These are phyloP conservation scores for Enhydra lutris DNA, from an alignment of 2,113 vertebrate species.

Conservation along the genomic window DNA sequence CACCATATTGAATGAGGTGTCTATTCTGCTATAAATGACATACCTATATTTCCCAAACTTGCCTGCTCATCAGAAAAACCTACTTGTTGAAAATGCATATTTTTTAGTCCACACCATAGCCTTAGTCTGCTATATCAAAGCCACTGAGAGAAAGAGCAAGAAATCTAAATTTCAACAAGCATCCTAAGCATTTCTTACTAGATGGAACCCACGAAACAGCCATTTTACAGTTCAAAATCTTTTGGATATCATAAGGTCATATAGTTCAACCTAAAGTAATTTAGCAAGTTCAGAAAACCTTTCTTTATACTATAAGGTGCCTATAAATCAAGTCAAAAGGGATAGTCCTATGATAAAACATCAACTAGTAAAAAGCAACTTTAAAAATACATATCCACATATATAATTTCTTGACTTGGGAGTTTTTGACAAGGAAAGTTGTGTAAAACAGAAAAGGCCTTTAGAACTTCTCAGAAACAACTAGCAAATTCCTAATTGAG, in stretches of 20 bases:
- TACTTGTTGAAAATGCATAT: constrained; percentile 3
- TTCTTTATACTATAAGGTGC: not conserved
- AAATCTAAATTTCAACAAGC: not conserved
- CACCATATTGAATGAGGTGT: not conserved
- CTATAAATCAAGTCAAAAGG: constrained; percentile 16
- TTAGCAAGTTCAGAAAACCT: not conserved
- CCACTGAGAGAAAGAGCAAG: not conserved
- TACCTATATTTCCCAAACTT: not conserved
- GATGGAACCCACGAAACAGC: not conserved
- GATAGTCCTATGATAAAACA: not conserved
- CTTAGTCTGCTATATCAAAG: not conserved
- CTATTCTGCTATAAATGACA: not conserved
- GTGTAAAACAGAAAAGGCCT: not conserved
- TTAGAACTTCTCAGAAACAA: not conserved
- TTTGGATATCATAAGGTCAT: not conserved
- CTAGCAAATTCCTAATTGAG: constrained; percentile 6
- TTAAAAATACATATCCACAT: not conserved
- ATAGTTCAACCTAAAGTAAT: not conserved
- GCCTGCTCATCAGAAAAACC: not conserved
- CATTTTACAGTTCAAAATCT: not conserved
- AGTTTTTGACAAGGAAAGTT: constrained; percentile 6
- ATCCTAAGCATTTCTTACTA: not conserved
- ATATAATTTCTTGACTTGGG: not conserved
- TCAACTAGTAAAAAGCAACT: constrained; percentile 17
- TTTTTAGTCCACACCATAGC: not conserved